Evolutionary conservation across 2,888 invertebrate genomes (phyloP).

Genomic region (Acanthacorydalis orientalis): DNA sequence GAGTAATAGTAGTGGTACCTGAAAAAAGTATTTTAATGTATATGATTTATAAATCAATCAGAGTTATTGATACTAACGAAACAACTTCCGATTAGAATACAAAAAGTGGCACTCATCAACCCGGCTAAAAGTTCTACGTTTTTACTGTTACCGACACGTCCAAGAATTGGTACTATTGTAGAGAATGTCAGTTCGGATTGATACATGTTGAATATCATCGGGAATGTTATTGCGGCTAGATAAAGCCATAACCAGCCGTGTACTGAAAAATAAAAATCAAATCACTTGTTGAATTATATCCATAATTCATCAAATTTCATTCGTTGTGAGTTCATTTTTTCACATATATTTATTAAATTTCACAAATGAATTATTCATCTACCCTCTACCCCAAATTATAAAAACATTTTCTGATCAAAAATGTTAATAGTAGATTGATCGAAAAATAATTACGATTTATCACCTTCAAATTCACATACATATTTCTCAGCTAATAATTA

Average conservation of each 20-base stretch:
- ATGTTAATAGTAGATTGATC: no score
- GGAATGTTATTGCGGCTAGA: constrained; percentile 15
- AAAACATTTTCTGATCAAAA: no score
- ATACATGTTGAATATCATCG: constrained; percentile 18
- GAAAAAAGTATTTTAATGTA: constrained; percentile 9
- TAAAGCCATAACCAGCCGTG: constrained; percentile 19
- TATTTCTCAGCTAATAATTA: no score
- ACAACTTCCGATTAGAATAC: constrained; percentile 23
- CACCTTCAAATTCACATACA: no score
- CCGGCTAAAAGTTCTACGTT: constrained; percentile 31
- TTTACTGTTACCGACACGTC: constrained; percentile 26
- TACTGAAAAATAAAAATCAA: constrained; percentile 7
- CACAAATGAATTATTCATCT: no score
- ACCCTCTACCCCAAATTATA: no score
- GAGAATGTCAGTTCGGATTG: constrained; percentile 14
- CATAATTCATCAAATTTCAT: no score
- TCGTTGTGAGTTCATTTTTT: no score
- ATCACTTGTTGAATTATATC: no score
- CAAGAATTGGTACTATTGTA: constrained; percentile 26
- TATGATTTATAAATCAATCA: not conserved
- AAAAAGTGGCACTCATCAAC: constrained; percentile 20
- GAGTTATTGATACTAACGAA: constrained; percentile 17
- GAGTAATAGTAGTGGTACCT: constrained; percentile 17
- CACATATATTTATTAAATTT: no score
- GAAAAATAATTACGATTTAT: no score